Base-by-base conservation (phyloP, 2,797 vertebrate genomes). In the Choloepus didactylus region DNA sequence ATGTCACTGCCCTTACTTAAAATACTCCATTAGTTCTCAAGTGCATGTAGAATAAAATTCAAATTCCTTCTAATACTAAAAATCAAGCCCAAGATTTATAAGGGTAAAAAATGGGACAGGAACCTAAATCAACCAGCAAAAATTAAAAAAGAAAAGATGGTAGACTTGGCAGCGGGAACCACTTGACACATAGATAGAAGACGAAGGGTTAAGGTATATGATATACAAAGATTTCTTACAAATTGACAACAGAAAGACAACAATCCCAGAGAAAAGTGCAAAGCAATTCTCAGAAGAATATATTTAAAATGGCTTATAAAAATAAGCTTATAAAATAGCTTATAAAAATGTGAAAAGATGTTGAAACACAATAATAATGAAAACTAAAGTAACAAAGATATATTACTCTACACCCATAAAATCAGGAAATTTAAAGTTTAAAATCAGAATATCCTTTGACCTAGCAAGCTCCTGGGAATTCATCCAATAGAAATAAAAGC, bases 391-490 rank as follows among this genome's bases (percentile, higher is more conserved):
- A 83, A 51, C 9, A 46, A 35, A 29, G 1, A 70, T 38, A 11
- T 87, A 49, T 56, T 64, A 25, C 25, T 7, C 2, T 11, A 31
- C 0, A 31, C 9, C 38, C 41, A 77, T 44, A 81, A 89, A 64
- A 81, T 72, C 46, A 82, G 62, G 70, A 70, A 56, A 92, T 46
- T 70, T 93, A n/a, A 83, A 59, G 41, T 77, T 72, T 83, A 73
- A 81, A 64, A 60, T 60, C n/a, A 64, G 31, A 16, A 27, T 82
- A 73, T 14, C 11, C n/a, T 66, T 44, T 77, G 81, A 41, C n/a
- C 27, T 29, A 56, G 44, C 60, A 81, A 56, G 21, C n/a, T 72
- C 75, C 38, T 51, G 69, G 86, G 62, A 59, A 29, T 59, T 19
- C 38, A 35, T 31, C 49, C 56, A 41, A 46, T 0, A 18, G 70